phyloP scores from a whole-genome alignment of 1,140 invertebrate genomes.

The Leptopilina clavipes region DNA sequence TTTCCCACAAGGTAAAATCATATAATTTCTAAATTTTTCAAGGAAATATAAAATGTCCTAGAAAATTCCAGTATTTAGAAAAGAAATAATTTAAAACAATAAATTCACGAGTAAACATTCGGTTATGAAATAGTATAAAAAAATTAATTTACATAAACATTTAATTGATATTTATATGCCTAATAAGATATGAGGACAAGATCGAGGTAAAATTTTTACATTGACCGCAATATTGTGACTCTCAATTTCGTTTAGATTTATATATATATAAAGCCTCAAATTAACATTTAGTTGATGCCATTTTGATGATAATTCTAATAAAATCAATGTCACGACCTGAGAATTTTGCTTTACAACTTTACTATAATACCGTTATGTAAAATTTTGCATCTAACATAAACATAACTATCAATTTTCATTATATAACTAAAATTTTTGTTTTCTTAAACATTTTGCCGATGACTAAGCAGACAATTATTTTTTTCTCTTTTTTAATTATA shows the following conservation, averaged over 20 bases:
- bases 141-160: not conserved
- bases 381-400: not conserved
- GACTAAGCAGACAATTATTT: not conserved
- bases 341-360: not conserved
- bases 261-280: not conserved
- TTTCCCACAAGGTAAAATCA: too few species aligned
- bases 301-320: conserved; percentile 19
- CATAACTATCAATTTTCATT: conserved; percentile 7
- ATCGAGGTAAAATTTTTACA: conserved; percentile 13
- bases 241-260: not conserved
- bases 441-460: not conserved
- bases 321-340: conserved; percentile 5
- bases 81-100: too few species aligned
- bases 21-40: too few species aligned
- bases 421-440: not conserved
- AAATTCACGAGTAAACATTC: not conserved
- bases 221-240: not conserved
- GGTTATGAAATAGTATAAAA: not conserved
- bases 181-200: conserved; percentile 6
- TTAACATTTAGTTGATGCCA: not conserved
- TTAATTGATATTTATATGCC: not conserved
- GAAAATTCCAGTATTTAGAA: too few species aligned
- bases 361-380: not conserved
- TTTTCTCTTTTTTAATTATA: not conserved
- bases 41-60: too few species aligned